Evolutionary conservation across 1,140 invertebrate genomes (phyloP).

Genomic region (Zeugodacus cucurbitae): DNA sequence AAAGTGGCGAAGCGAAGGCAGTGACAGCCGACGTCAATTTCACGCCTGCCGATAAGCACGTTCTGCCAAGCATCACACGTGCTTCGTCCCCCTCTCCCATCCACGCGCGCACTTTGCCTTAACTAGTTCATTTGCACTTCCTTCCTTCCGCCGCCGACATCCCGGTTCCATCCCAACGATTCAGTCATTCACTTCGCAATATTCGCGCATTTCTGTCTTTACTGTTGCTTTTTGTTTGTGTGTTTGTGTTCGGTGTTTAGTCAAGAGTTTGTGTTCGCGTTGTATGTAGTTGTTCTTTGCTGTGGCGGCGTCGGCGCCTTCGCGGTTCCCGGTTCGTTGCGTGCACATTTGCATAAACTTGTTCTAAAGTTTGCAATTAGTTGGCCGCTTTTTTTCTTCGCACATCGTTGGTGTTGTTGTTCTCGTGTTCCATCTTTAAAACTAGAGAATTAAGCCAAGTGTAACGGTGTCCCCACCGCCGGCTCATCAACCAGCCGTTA

Average conservation of each 20-base stretch:
- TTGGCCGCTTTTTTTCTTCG: background rate
- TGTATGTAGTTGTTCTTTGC: background rate
- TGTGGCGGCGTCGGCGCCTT: background rate
- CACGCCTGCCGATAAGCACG: background rate
- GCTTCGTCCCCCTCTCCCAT: background rate
- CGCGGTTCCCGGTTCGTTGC: background rate
- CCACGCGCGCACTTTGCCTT: background rate
- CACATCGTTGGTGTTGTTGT: background rate
- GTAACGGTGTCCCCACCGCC: background rate
- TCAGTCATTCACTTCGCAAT: background rate
- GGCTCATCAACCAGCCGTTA: background rate
- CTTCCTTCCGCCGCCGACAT: background rate
- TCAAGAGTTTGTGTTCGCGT: background rate
- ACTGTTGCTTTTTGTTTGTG: no score
- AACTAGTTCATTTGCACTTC: conserved; percentile 17
- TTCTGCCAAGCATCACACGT: background rate
- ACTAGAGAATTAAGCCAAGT: background rate
- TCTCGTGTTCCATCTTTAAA: background rate
- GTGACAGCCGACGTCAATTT: background rate
- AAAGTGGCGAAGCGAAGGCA: background rate
- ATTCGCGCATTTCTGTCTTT: background rate
- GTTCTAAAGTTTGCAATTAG: conserved; percentile 21
- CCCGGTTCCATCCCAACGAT: background rate
- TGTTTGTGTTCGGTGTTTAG: background rate
- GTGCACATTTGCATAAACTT: conserved; percentile 23